Evolutionary conservation across 2,113 vertebrate genomes (phyloP).

Genomic region (Pangasianodon hypophthalmus): DNA sequence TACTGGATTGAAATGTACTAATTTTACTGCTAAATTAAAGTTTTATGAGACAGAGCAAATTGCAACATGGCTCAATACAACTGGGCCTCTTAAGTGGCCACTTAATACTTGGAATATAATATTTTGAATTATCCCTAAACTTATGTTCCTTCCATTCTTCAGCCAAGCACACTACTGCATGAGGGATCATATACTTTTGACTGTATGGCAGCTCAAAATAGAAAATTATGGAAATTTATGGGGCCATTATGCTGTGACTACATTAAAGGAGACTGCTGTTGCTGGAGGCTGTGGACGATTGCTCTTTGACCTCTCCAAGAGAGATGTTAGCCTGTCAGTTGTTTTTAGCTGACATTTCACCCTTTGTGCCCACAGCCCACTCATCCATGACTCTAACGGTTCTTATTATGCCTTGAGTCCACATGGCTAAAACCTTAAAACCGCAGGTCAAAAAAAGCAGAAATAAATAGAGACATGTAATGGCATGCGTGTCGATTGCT

Average conservation of each 20-base stretch:
- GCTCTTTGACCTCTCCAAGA: conserved; percentile 26
- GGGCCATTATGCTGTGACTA: conserved; percentile 27
- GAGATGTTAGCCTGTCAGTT: conserved; percentile 49
- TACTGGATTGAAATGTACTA: background rate
- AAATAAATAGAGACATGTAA: background rate
- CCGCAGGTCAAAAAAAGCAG: background rate
- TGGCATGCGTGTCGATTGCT: background rate
- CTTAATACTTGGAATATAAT: background rate
- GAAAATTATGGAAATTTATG: conserved; percentile 52
- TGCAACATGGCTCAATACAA: background rate
- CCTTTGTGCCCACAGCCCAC: background rate
- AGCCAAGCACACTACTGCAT: background rate
- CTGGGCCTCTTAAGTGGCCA: background rate
- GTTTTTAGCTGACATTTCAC: conserved; percentile 39
- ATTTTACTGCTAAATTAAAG: background rate
- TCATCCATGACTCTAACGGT: conserved; percentile 40
- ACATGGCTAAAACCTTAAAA: conserved; percentile 28
- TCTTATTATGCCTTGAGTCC: conserved; percentile 32
- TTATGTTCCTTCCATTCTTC: background rate
- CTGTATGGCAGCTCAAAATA: conserved; percentile 30
- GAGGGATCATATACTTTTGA: conserved; percentile 14
- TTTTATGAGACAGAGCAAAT: background rate
- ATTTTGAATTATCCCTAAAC: background rate
- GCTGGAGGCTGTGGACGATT: conserved; percentile 18
- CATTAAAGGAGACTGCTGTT: conserved; percentile 38